Base-by-base conservation (phyloP, 2,888 invertebrate genomes). In the Hydriomena furcata region DNA sequence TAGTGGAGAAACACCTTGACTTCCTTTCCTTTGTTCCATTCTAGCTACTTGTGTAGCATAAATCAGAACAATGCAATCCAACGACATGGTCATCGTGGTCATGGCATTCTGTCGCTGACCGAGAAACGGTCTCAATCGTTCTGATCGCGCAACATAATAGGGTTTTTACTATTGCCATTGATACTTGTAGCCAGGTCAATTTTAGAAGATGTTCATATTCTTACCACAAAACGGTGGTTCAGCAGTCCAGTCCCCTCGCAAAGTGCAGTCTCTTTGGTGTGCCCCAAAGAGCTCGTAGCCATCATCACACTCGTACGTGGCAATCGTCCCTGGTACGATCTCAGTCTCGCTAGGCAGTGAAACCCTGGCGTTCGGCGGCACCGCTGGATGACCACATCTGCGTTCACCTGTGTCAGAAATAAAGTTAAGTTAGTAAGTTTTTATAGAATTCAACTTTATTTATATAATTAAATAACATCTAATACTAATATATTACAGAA, bases 271-370 rank as follows among this genome's bases (percentile, higher is more conserved):
- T 52, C 94, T 82, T 59, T 92, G 92, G 20, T 92, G 91, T 7
- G 94, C 91, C 1, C 97, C 97, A 76, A 97, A 97, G 7, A 97
- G 92, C 79, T 97, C 96, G 81, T 97, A 97, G 7, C 96, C 97
- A 24, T 95, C 93, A 78, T 97, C 97, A 73, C 97, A 97, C 58
- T 93, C 92, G 83, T 96, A 97, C 21, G 93, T 93, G 28, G 96
- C 97, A 7, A 89, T 81, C 0, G 94, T 92, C 25, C 94, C 94
- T 4, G 89, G 82, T 0, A 63, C 66, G 30, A 86, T 81, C 58
- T 93, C 91, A 60, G 71, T 84, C 54, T 91, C 89, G 60, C 84
- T 91, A 62, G 93, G 92, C 59, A 94, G 82, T 24, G 92, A 85
- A 38, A 97, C 94, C 75, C 93, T 92, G 48, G 97, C 94, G 84